A percentile compares a stretch with the other conserved stretches of the same genome.
These are phyloP conservation scores for Hiodon tergisus DNA, from an alignment of 2,113 vertebrate genomes.

Conservation along the genomic window DNA sequence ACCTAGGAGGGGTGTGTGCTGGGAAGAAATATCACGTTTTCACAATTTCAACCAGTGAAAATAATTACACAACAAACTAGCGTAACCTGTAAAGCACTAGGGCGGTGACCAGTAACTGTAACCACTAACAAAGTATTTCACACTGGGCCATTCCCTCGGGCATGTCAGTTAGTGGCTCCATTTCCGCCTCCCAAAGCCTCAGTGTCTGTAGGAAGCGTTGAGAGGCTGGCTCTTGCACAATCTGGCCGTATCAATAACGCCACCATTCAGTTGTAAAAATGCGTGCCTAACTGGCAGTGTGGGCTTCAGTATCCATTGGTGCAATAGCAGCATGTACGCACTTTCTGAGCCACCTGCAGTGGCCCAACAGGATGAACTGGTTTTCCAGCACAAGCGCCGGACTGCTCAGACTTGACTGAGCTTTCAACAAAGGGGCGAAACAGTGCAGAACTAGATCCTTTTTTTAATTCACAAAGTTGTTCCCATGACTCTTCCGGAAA, in stretches of 20 bases:
- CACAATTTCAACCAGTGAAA: neutral
- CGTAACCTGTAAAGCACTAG: neutral
- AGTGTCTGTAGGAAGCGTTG: neutral
- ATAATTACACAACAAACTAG: neutral
- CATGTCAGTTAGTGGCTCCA: no score
- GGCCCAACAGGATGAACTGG: conserved; percentile 7
- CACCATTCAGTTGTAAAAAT: conserved; percentile 11
- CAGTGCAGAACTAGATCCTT: neutral
- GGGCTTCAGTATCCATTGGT: neutral
- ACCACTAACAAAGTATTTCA: no score
- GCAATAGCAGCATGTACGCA: neutral
- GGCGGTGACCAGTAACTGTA: neutral
- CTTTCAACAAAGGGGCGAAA: neutral
- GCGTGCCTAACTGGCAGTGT: neutral
- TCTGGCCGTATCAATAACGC: neutral
- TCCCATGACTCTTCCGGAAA: neutral
- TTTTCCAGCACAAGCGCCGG: neutral
- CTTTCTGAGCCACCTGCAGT: neutral
- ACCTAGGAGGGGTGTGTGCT: neutral
- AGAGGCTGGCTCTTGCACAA: neutral
- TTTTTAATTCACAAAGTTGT: neutral
- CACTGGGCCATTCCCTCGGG: no score
- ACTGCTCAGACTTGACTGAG: neutral
- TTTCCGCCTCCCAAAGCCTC: neutral
- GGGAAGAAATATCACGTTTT: neutral